phyloP scores from a whole-genome alignment of 2,113 vertebrate species.

The Aegithalos caudatus region DNA sequence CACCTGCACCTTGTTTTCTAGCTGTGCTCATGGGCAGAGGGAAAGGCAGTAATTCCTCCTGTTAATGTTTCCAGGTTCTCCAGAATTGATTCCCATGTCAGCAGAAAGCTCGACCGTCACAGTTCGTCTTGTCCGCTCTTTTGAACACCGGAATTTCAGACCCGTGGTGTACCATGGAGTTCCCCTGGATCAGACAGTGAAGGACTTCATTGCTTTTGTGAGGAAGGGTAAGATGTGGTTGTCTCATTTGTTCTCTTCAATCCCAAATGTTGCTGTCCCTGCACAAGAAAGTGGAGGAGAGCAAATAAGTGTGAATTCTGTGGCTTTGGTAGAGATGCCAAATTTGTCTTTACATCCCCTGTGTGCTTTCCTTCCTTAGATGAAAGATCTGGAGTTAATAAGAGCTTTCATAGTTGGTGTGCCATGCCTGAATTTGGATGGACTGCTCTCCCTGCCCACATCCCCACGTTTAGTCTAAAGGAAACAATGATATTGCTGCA shows the following conservation, averaged over 20 bases:
- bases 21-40: neutral
- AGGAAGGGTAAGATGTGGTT: slow-evolving; percentile 72
- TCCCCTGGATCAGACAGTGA: slow-evolving; percentile 79
- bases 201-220: slow-evolving; percentile 82
- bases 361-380: neutral
- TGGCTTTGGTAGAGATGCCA: neutral
- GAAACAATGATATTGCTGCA: neutral
- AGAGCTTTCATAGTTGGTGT: neutral
- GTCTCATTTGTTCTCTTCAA: accelerated
- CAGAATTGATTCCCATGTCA: slow-evolving; percentile 70
- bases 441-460: neutral
- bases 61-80: neutral
- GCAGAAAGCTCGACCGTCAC: slow-evolving; percentile 75
- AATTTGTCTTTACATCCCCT: neutral
- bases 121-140: slow-evolving; percentile 89
- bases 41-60: neutral
- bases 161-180: slow-evolving; percentile 82
- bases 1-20: neutral
- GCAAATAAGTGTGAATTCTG: neutral
- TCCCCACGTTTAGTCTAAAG: neutral
- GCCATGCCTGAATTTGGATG: neutral
- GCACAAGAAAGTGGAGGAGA: neutral
- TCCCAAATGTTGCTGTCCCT: neutral
- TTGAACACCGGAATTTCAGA: slow-evolving; percentile 88
- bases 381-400: neutral